These are phyloP conservation scores for Brenthis hecate DNA, from an alignment of 2,888 invertebrate genomes.

Conservation along the genomic window DNA sequence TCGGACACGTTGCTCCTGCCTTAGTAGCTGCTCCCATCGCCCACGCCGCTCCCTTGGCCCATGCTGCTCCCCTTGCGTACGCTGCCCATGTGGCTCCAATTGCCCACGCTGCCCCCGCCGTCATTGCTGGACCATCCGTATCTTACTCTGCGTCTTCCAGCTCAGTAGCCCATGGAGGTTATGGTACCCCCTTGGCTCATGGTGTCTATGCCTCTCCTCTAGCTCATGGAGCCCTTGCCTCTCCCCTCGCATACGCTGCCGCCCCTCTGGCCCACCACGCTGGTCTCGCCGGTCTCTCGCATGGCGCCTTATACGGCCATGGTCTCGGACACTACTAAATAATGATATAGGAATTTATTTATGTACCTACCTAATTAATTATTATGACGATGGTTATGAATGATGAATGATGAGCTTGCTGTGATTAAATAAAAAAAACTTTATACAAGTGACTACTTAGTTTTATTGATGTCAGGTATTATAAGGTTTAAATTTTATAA, in stretches of 20 bases:
- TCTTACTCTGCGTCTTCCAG: slow-evolving; percentile 47
- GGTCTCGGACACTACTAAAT: slow-evolving; percentile 45
- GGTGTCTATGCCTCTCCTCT: slow-evolving; percentile 39
- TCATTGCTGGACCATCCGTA: slow-evolving; percentile 39
- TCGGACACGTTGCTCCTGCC: slow-evolving; percentile 49
- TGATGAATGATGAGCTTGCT: slow-evolving; percentile 44
- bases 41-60: slow-evolving; percentile 48
- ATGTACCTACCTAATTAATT: slow-evolving; percentile 45
- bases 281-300: slow-evolving; percentile 55
- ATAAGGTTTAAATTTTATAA: too few species aligned
- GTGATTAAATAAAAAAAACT: slow-evolving; percentile 44
- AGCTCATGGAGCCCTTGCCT: slow-evolving; percentile 41
- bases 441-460: slow-evolving; percentile 21
- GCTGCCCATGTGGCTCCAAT: slow-evolving; percentile 42
- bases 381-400: slow-evolving; percentile 46
- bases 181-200: slow-evolving; percentile 28
- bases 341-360: slow-evolving; percentile 44
- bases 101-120: slow-evolving; percentile 43
- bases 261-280: slow-evolving; percentile 55
- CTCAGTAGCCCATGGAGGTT: slow-evolving; percentile 47
- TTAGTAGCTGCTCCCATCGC: slow-evolving; percentile 43
- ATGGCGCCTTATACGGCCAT: slow-evolving; percentile 49
- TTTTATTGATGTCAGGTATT: slow-evolving; percentile 1
- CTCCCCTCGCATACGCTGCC: slow-evolving; percentile 40
- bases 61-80: slow-evolving; percentile 42